Base-by-base conservation (phyloP, 2,888 invertebrate species). In the Xanthia togata region DNA sequence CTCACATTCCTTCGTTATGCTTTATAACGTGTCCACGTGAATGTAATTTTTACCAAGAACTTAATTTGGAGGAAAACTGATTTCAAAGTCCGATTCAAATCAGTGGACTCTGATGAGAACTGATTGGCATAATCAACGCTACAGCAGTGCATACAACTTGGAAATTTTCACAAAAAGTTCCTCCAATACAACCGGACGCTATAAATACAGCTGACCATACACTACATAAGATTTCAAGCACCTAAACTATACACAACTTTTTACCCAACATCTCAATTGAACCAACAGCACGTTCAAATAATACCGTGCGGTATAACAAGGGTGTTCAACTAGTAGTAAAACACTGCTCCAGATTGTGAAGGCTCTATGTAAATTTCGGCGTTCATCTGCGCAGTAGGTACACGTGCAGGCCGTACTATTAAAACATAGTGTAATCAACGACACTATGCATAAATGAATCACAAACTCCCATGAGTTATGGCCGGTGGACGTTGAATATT, bases 371-470 rank as follows among this genome's bases (percentile, higher is more conserved):
- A 90, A 94, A 94, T 95, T 92, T 94, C 89, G 90, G 89, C 88
- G 89, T 89, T 89, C 91, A 90, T 91, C 90, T 90, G 88, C 90
- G 91, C 86, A 91, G 85, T 88, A 84, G 78, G 79, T 89, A 89
- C 91, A 90, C 90, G 91, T 90, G 91, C 88, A 90, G 82, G 82
- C 84, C 85, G 81, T 83, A 79, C 85, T 86, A 90, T 89, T 89
- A 90, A 82, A 84, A 85, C 84, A 86, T 73, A 81, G 72, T 87
- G 90, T 92, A 92, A 93, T 93, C 91, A 93, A 92, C 89, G 44
- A 76, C 75, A 91, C 90, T 92, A 91, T 93, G 94, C 93, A 95
- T 95, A 95, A 93, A 95, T 95, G 93, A 93, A 94, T 95, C 88
- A 90, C 87, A 92, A 93, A 91, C 81, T 88, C 88, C 64, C 88